These are phyloP conservation scores for Climacteris rufus DNA, from an alignment of 2,113 vertebrate species.

Conservation along the genomic window DNA sequence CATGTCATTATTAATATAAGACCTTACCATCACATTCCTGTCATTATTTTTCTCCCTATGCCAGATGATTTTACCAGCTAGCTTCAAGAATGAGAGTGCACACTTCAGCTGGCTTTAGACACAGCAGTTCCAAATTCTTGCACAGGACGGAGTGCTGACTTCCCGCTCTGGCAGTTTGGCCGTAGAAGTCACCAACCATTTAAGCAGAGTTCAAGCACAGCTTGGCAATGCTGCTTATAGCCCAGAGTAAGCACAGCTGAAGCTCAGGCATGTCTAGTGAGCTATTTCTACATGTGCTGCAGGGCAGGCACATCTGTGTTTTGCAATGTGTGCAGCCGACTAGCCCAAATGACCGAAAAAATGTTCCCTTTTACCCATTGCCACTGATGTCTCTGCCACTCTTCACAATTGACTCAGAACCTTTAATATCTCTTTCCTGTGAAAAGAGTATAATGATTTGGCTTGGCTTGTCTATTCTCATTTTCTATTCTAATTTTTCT, in stretches of 20 bases:
- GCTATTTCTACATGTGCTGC: not conserved
- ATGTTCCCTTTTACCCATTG: not conserved
- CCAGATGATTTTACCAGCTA: not conserved
- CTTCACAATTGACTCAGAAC: not conserved
- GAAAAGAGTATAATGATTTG: not conserved
- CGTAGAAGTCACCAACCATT: not conserved
- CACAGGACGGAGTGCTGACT: rapidly evolving
- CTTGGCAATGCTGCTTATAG: not conserved
- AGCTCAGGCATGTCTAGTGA: not conserved
- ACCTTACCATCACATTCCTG: not conserved
- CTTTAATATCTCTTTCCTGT: not conserved
- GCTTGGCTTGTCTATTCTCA: not conserved
- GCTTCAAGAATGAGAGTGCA: not conserved
- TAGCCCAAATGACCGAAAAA: not conserved
- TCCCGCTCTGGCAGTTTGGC: not conserved
- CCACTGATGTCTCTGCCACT: not conserved
- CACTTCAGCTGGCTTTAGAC: not conserved
- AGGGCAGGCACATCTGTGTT: not conserved
- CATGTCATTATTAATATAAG: not conserved
- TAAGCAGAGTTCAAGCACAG: not conserved
- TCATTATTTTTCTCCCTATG: not conserved
- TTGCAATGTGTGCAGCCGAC: not conserved
- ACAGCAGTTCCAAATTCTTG: not conserved
- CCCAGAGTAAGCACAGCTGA: not conserved
- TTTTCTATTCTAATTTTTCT: not conserved